Evolutionary conservation across 1,140 invertebrate species (phyloP), one percentile per base, ranked within the genome.

Genomic region (Ips typographus): DNA sequence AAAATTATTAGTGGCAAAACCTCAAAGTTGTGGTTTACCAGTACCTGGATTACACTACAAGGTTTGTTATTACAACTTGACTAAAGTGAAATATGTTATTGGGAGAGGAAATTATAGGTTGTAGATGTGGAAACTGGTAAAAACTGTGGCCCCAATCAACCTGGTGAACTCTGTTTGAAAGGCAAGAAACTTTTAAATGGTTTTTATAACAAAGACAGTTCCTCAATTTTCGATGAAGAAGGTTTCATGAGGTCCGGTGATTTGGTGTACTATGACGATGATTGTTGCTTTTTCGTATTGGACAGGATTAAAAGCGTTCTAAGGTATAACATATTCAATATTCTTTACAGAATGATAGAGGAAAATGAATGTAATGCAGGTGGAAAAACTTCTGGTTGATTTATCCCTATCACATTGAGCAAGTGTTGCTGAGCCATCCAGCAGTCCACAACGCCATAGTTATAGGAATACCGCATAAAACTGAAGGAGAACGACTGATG

Each of bases 91-190:
- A 22, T 22, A 22, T 22, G 22, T 22, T 22, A 22, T 22, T 22
- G 22, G 22, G 22, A 22, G 22, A 22, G 22, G 22, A 22, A 22
- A 22, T 22, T 22, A 22, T 22, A 22, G 22, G 22, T 22, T 22
- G 22, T 83, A 36, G 78, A 85, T 77, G 22, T 77, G 38, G 78
- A 85, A 41, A 84, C 81, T 7, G 79, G 81, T 51, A 70, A 81
- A 72, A 53, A 76, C 57, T 73, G 85, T 42, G 84, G 83, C 2
- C 79, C 83, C 2, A 78, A 83, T 53, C 68, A 83, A 72, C 62
- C 72, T 65, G 89, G 89, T 40, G 89, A 90, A 77, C 74, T 90
- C 38, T 85, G 82, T 56, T 72, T 85, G 2, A 81, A 81, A 62
- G 80, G 83, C 3, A 81, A 82, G 1, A 78, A 82, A 51, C 74